Conservation (phyloP, 2,888 invertebrate genomes). For the Neoascia interrupta region DNA sequence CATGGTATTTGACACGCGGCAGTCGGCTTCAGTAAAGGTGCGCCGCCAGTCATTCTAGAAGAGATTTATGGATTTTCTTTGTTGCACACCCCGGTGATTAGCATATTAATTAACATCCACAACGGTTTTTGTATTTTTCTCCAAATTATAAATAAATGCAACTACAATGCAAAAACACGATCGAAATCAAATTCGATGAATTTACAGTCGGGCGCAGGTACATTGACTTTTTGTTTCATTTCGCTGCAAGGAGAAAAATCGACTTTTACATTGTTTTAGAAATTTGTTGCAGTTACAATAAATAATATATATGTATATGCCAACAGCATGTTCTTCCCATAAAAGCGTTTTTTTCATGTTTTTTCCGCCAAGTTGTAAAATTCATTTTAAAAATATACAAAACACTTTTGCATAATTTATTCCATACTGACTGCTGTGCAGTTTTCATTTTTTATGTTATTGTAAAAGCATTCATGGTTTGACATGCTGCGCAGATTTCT, state of each 20-base stretch:
- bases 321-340: too few relatives aligned
- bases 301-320: too few relatives aligned
- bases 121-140: too few relatives aligned
- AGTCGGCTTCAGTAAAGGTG: slow-evolving; percentile 40
- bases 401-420: slow-evolving; percentile 33
- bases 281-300: too few relatives aligned
- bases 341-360: slow-evolving; percentile 9
- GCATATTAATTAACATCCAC: slow-evolving; percentile 60
- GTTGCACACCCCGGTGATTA: slow-evolving; percentile 37
- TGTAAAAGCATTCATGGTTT: slow-evolving; percentile 1
- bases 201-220: slow-evolving; percentile 1
- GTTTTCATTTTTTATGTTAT: not conserved
- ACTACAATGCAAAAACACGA: slow-evolving; percentile 4
- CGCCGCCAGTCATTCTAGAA: slow-evolving; percentile 24
- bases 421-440: not conserved
- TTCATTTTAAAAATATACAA: too few relatives aligned
- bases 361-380: too few relatives aligned
- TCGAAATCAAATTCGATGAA: slow-evolving; percentile 22
- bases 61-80: slow-evolving; percentile 47
- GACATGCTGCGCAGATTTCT: not conserved
- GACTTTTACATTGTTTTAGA: slow-evolving; percentile 7
- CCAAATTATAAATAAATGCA: slow-evolving; percentile 19
- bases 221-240: slow-evolving; percentile 36
- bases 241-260: not conserved
- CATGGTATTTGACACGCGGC: too few relatives aligned